Base-by-base conservation (phyloP, 2,888 invertebrate species). In the Eristalis intricaria region DNA sequence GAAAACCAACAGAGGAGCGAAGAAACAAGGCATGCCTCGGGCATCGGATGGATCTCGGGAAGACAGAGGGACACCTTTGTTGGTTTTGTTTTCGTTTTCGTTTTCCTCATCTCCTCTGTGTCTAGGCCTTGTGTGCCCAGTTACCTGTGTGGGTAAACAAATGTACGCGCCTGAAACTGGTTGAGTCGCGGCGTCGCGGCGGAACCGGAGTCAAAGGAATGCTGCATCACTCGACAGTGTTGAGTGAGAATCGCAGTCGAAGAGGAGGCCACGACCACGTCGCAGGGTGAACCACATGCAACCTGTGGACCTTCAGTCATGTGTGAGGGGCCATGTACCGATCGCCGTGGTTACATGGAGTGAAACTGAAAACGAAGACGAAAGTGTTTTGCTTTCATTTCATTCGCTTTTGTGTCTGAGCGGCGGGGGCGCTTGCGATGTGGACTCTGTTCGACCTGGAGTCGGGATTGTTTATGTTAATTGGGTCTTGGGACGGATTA, bases 241-340 rank as follows among this genome's bases (percentile, higher is more conserved):
- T 50, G 50, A 50, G 50, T 50, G 50, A 19, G 50, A 50, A 50
- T 50, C 8, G 50, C 19, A 50, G 50, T 19, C 19, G 50, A 19
- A 8, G 43, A n/a, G n/a, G 15, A 15, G 43, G n/a, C 43, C n/a
- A 43, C 40, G 35, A 43, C 32, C 32, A 32, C 40, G 50, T 7
- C n/a, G 50, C 50, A 50, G 50, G 50, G n/a, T n/a, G 50, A 19
- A 19, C n/a, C 69, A 8, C 35, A 56, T 69, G 69, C 69, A 69
- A 69, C 69, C 50, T 68, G 50, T 23, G 68, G 50, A 68, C 38
- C 68, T 69, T 58, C 69, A 69, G 40, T 58, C 69, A 69, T 69
- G 69, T 69, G 69, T 69, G 69, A 69, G 69, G 56, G 56, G 32
- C 50, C n/a, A 29, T 50, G 66, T 65, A 22, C 65, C 22, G 65